Conservation (phyloP, 2,113 vertebrate species). For the Henicopernis longicauda region DNA sequence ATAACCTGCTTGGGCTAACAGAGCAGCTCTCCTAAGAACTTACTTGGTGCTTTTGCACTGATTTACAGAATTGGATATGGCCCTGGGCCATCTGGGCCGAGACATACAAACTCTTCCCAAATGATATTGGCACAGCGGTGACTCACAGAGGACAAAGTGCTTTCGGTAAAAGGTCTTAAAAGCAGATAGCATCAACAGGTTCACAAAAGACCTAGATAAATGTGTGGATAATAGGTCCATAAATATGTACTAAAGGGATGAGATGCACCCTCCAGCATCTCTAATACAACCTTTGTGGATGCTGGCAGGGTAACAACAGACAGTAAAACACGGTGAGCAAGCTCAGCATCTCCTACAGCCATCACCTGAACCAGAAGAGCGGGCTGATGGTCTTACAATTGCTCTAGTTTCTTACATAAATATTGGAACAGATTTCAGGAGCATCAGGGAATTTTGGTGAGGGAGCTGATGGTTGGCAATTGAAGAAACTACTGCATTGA, state of each 20-base stretch:
- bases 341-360: background rate
- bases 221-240: background rate
- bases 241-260: background rate
- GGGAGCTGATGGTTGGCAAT: background rate
- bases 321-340: rapidly evolving
- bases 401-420: background rate
- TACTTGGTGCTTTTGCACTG: background rate
- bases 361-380: background rate
- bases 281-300: background rate
- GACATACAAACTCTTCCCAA: background rate
- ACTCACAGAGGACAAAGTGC: background rate
- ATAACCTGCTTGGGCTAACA: background rate
- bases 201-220: background rate
- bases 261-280: background rate
- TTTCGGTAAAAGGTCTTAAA: background rate
- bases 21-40: background rate
- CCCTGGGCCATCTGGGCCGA: background rate
- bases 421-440: background rate
- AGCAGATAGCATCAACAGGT: background rate
- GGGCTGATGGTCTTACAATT: background rate
- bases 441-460: background rate
- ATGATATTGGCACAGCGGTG: background rate
- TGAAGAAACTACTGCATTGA: rapidly evolving
- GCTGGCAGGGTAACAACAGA: background rate
- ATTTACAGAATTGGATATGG: background rate